These are phyloP conservation scores for Pocillopora verrucosa DNA, from an alignment of 64 coral and sea anemone genomes.

Conservation along the genomic window DNA sequence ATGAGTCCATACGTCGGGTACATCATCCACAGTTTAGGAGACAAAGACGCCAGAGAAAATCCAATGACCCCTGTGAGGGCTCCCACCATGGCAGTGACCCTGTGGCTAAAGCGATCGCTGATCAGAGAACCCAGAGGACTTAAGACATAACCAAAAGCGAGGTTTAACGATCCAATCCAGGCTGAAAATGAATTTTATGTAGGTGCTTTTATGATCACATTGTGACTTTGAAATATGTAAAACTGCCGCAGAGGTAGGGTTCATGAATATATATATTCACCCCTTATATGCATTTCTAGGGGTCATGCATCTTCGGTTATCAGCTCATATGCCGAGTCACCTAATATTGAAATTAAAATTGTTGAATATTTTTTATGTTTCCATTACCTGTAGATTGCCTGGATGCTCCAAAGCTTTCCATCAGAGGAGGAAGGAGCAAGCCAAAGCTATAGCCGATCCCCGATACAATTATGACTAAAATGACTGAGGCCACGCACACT, in stretches of 20 bases:
- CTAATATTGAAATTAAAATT: no score
- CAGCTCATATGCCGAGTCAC: no score
- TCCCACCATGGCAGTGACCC: constrained; percentile 30
- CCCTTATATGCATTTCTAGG: no score
- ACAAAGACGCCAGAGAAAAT: constrained; percentile 19
- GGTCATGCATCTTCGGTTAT: no score
- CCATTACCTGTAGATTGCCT: constrained; percentile 27
- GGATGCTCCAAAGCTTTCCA: constrained; percentile 20
- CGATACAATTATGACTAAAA: constrained; percentile 9
- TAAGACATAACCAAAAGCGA: background rate
- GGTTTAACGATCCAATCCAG: constrained; percentile 36
- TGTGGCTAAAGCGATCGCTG: constrained; percentile 30
- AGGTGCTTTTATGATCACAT: no score
- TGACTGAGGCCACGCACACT: background rate
- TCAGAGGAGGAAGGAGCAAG: constrained; percentile 19
- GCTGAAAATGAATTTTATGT: constrained; percentile 27
- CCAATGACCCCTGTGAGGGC: constrained; percentile 9
- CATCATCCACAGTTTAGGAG: constrained; percentile 35
- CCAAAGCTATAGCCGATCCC: constrained; percentile 43
- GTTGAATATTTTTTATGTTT: background rate
- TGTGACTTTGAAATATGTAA: background rate
- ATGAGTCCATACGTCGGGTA: constrained; percentile 46
- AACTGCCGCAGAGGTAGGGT: background rate
- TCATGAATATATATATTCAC: no score
- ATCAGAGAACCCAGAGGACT: constrained; percentile 42